phyloP scores from a whole-genome alignment of 2,113 vertebrate species.

The Cranoglanis bouderius region DNA sequence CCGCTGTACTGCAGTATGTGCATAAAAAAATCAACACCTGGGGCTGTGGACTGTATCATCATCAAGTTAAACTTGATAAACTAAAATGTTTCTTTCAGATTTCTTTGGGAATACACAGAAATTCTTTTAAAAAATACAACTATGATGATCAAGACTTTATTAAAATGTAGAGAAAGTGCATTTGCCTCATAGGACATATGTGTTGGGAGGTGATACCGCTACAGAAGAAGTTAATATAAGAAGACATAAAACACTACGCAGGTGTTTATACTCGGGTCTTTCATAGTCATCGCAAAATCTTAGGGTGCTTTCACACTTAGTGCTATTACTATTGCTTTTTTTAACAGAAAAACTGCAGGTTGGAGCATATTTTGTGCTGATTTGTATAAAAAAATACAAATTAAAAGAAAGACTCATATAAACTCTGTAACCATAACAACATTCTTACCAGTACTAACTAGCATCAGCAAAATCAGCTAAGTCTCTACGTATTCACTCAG shows the following conservation, averaged over 20 bases:
- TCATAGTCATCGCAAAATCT: background rate
- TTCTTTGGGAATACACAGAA: background rate
- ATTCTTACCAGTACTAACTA: background rate
- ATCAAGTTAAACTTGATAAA: background rate
- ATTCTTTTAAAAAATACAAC: background rate
- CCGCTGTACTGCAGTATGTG: background rate
- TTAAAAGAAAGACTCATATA: no score
- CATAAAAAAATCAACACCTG: background rate
- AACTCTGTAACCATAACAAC: background rate
- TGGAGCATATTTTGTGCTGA: background rate
- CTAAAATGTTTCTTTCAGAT: background rate
- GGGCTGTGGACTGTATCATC: background rate
- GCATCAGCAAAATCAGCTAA: background rate
- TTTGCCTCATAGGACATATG: background rate
- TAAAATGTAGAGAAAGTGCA: background rate
- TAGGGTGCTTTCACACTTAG: background rate
- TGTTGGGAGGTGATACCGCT: background rate
- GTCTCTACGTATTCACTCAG: background rate
- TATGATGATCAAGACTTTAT: background rate
- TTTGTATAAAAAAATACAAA: background rate
- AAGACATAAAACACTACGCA: background rate
- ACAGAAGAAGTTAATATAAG: background rate
- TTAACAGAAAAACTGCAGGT: background rate
- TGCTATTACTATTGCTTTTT: background rate
- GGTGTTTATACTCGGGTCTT: background rate